Evolutionary conservation across 2,113 vertebrate species (phyloP), one percentile per base, ranked within the genome.

Genomic region (Oophaga pumilio): DNA sequence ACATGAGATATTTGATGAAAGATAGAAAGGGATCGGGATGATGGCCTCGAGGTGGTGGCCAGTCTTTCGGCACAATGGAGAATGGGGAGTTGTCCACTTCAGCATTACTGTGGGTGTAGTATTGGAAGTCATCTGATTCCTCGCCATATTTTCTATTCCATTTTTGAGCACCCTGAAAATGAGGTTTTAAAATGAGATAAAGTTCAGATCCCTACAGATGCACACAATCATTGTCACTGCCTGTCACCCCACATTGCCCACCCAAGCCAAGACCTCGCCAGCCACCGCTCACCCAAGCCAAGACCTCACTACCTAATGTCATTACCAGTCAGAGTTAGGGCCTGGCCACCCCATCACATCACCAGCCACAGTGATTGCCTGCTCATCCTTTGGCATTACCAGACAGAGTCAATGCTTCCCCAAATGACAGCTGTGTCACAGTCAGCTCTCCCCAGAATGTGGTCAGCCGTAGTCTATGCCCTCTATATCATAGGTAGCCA

Each of bases 1-100:
- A 91, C 85, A 94, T 89, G 26, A 97, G 80, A 81, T 92, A 95
- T 89, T 96, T 96, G 24, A 97, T 87, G 0, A 95, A 88, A 15
- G 91, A 90, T 93, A 83, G 92, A 18, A 89, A 89, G 33, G 90
- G 81, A 33, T 92, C 92, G 76, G 88, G 22, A 64, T 17, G 43
- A n/a, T 76, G 52, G 13, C 22, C 49, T 6, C 6, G 22, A 52
- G 56, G 57, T 18, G n/a, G 24, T 5, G 15, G 43, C 11, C 71
- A 14, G 33, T 53, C 12, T 60, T 81, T 85, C 22, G 5, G 6
- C 1, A 69, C 4, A 43, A 8, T 5, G 12, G 59, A 9, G 28
- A 4, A 49, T 59, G 50, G 8, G 0, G 12, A 57, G n/a, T 26
- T 26, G 22, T 76, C 28, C 4, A 18, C 28, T 85, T 79, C 81